Percentiles rank a stretch among this genome's conserved stretches.
Evolutionary conservation across 1,140 invertebrate genomes (phyloP).

Genomic region (Anagrus nilaparvatae): DNA sequence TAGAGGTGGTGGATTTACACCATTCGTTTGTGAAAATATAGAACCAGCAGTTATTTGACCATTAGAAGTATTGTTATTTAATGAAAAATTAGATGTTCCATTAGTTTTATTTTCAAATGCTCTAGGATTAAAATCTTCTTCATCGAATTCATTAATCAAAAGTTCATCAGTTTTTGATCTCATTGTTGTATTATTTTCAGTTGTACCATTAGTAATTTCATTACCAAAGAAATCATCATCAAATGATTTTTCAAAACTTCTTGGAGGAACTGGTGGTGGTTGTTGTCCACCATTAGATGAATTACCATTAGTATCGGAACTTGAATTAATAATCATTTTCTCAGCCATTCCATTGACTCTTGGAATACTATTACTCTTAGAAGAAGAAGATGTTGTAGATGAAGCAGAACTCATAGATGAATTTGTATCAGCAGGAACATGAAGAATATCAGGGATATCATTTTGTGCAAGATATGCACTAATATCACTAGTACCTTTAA

Average conservation of each 20-base stretch:
- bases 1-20: slow-evolving; percentile 47
- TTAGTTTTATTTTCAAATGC: slow-evolving; percentile 53
- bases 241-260: slow-evolving; percentile 50
- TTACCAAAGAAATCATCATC: slow-evolving; percentile 33
- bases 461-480: slow-evolving; percentile 41
- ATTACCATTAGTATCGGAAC: slow-evolving; percentile 37
- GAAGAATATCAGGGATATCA: slow-evolving; percentile 43
- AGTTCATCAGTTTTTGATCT: slow-evolving; percentile 75
- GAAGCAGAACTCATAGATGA: slow-evolving; percentile 15
- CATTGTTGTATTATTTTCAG: slow-evolving; percentile 44
- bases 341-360: slow-evolving; percentile 30
- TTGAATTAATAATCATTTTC: slow-evolving; percentile 22
- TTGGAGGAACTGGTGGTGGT: slow-evolving; percentile 55
- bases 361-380: slow-evolving; percentile 20
- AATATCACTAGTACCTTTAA: slow-evolving; percentile 41
- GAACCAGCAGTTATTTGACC: slow-evolving; percentile 30
- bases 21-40: slow-evolving; percentile 37
- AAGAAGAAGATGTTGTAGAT: slow-evolving; percentile 16
- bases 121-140: slow-evolving; percentile 66
- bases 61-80: slow-evolving; percentile 37
- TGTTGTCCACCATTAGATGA: slow-evolving; percentile 41
- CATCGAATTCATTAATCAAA: slow-evolving; percentile 69
- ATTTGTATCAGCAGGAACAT: slow-evolving; percentile 28
- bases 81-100: slow-evolving; percentile 35
- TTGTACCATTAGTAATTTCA: neutral